Evolutionary conservation across 2,797 vertebrate species (phyloP).

Genomic region (Myoxocephalus aenaeus): DNA sequence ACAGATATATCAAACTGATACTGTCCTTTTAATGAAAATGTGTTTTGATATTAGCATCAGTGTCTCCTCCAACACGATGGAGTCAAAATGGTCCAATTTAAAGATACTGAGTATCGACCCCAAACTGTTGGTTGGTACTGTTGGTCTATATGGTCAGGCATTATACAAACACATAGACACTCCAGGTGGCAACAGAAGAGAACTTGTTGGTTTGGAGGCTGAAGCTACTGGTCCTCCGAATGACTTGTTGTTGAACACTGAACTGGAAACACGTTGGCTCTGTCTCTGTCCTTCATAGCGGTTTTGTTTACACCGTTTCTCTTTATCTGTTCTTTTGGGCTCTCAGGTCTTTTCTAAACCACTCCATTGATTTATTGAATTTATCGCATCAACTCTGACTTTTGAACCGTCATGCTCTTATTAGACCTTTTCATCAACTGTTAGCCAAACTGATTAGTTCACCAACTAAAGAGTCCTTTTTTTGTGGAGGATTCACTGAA

Average conservation of each 20-base stretch:
- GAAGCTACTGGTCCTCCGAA: conserved; percentile 3
- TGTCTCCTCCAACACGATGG: neutral
- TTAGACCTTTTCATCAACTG: conserved; percentile 16
- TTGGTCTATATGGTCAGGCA: neutral
- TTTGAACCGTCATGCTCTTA: neutral
- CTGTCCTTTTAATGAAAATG: conserved; percentile 18
- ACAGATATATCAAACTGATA: conserved; percentile 28
- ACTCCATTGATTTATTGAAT: conserved; percentile 29
- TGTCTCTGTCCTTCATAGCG: conserved; percentile 27
- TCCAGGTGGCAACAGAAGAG: conserved; percentile 8
- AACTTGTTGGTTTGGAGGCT: neutral
- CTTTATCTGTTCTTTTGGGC: conserved; percentile 38
- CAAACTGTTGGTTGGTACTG: neutral
- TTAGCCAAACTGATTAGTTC: conserved; percentile 8
- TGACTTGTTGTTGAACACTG: conserved; percentile 8
- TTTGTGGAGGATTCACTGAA: conserved; percentile 12
- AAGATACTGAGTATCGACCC: conserved; percentile 6
- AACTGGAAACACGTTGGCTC: conserved; percentile 14
- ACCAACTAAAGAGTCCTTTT: conserved; percentile 45
- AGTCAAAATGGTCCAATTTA: conserved; percentile 8
- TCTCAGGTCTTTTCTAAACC: conserved; percentile 57
- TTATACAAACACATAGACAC: conserved; percentile 9
- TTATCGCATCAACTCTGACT: conserved; percentile 3
- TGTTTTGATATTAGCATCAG: conserved; percentile 12
- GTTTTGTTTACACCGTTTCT: conserved; percentile 39